phyloP scores from a whole-genome alignment of 2,888 invertebrate genomes.

The Drosophila quinaria region DNA sequence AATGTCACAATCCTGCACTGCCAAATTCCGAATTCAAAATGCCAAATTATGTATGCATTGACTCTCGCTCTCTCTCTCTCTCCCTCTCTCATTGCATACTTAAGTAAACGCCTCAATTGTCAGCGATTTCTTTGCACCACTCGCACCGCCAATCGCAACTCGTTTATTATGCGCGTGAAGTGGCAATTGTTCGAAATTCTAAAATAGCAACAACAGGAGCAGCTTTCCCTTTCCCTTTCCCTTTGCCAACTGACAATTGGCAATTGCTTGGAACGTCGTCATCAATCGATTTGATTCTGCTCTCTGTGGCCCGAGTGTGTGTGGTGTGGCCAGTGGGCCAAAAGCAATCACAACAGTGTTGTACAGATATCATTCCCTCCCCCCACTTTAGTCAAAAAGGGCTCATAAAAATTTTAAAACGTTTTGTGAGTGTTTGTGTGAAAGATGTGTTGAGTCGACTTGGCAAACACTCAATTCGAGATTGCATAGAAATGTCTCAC shows the following conservation, averaged over 20 bases:
- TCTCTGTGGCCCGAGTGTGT: conserved; percentile 9
- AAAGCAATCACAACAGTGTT: conserved; percentile 66
- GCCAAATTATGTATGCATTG: conserved; percentile 23
- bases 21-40: conserved; percentile 9
- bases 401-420: conserved; percentile 79
- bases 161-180: conserved; percentile 53
- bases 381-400: conserved; percentile 29
- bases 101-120: conserved; percentile 29
- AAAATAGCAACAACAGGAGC: conserved; percentile 34
- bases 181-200: conserved; percentile 69
- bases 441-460: conserved; percentile 28
- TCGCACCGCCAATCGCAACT: conserved; percentile 3
- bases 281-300: conserved; percentile 73
- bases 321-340: conserved; percentile 13
- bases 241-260: conserved; percentile 43
- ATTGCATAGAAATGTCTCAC: too few species aligned
- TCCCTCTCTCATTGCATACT: conserved; percentile 11
- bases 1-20: conserved; percentile 55
- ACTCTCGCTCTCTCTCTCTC: not conserved
- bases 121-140: conserved; percentile 31
- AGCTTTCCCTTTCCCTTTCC: conserved; percentile 4
- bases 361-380: conserved; percentile 22
- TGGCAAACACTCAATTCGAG: conserved; percentile 23
- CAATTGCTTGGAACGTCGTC: conserved; percentile 54
- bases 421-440: conserved; percentile 24